Base-by-base conservation (phyloP, 2,797 vertebrate genomes). In the Sphenodon punctatus region DNA sequence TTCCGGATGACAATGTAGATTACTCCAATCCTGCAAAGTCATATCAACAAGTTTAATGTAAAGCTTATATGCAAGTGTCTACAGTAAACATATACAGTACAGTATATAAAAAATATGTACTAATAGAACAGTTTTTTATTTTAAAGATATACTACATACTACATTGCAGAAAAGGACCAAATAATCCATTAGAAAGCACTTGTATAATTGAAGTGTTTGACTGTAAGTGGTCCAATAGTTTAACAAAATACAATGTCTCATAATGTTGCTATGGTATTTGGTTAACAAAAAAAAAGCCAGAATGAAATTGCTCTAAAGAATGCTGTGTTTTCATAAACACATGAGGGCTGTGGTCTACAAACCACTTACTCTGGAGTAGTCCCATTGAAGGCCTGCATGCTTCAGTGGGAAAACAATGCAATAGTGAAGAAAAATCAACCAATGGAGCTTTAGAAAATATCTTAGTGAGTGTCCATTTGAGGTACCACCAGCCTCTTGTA, bases 391-490 rank as follows among this genome's bases (percentile, higher is more conserved):
- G n/a, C n/a, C n/a, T n/a, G n/a, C n/a, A n/a, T n/a, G n/a, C n/a
- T n/a, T n/a, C n/a, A n/a, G n/a, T 85, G 48, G 81, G 64, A 92
- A 75, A 23, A 75, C 89, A 94, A 93, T 94, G 75, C 85, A 94
- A 85, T 86, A 93, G 59, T 68, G 48, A 45, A 71, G 87, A 85
- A 90, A 89, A 93, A 53, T 80, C 25, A 68, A 67, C 17, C 36
- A 70, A 30, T 69, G 53, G 90, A 80, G 68, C 84, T 81, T 79
- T 82, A 95, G 77, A 95, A 96, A 90, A 85, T 95, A 95, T 93
- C 96, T 96, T 94, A 83, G 85, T 92, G 95, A 95, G 91, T 91
- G 81, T 93, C 93, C 67, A 90, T 95, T 82, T 85, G 89, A 93
- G 94, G 93, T 94, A 89, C 70, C 92, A n/a, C 94, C 91, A 90